A percentile compares a stretch with the other conserved stretches of the same genome.
phyloP scores from a whole-genome alignment of 2,797 vertebrate species.

The Poecilia velifera region DNA sequence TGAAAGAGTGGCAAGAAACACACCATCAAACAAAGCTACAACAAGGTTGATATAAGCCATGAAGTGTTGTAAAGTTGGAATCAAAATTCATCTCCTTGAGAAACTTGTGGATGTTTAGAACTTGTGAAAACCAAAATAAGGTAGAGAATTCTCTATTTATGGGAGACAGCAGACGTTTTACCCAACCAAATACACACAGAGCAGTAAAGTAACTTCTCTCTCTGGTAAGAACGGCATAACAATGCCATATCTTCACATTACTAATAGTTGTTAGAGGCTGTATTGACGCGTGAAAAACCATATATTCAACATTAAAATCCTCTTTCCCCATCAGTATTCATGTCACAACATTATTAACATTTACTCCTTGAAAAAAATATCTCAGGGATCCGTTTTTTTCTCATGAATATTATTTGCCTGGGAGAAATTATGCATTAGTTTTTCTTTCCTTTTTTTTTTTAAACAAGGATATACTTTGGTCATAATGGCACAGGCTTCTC shows the following conservation, averaged over 20 bases:
- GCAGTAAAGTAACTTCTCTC: not conserved
- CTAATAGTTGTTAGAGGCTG: not conserved
- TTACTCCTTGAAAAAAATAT: slow-evolving; percentile 11
- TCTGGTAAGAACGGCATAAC: not conserved
- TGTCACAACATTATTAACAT: slow-evolving; percentile 10
- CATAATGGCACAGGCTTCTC: slow-evolving; percentile 53
- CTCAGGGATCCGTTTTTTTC: slow-evolving; percentile 27
- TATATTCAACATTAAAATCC: not conserved
- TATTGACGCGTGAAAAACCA: not conserved
- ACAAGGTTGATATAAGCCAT: not conserved
- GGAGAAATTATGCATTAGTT: slow-evolving; percentile 45
- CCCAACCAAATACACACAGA: not conserved
- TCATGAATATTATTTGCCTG: slow-evolving; percentile 45
- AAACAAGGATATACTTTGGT: slow-evolving; percentile 25
- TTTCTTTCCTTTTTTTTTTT: slow-evolving; percentile 4
- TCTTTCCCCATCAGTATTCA: slow-evolving; percentile 33
- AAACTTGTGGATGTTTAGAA: not conserved
- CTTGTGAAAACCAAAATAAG: not conserved
- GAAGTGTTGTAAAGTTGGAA: not conserved
- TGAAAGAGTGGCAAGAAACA: not conserved
- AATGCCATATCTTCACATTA: not conserved
- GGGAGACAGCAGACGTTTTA: not conserved
- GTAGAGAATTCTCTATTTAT: not conserved
- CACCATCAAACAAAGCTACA: not conserved
- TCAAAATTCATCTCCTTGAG: not conserved